These are phyloP conservation scores for Egretta garzetta DNA, from an alignment of 2,113 vertebrate genomes.

Conservation along the genomic window DNA sequence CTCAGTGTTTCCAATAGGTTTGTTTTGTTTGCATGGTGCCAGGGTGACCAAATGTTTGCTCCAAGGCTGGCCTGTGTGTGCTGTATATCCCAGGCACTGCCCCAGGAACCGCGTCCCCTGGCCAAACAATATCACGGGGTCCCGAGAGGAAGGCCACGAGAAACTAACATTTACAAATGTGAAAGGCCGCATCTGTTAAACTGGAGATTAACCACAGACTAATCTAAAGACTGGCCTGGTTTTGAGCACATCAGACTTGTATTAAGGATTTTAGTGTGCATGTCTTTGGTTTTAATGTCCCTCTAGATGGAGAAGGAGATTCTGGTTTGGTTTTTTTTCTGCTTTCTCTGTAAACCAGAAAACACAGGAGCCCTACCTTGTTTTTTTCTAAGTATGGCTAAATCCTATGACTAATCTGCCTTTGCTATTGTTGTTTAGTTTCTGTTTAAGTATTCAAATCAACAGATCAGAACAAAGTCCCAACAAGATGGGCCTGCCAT, in stretches of 20 bases:
- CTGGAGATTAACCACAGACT: neutral
- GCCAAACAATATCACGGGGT: neutral
- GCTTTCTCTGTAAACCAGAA: neutral
- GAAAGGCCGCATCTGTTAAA: neutral
- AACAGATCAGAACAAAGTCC: neutral
- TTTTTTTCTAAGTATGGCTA: neutral
- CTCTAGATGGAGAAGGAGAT: neutral
- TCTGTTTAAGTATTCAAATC: neutral
- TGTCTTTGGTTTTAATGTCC: neutral
- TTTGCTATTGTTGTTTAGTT: neutral
- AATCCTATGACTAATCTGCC: neutral
- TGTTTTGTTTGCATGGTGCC: neutral
- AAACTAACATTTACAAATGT: neutral
- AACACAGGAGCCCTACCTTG: neutral
- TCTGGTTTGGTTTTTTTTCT: neutral
- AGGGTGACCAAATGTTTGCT: neutral
- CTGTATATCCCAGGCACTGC: neutral
- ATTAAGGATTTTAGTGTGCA: neutral
- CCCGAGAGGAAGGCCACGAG: neutral
- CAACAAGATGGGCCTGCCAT: neutral
- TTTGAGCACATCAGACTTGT: neutral
- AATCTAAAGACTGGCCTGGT: neutral
- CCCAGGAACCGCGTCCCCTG: neutral
- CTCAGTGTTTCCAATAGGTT: neutral
- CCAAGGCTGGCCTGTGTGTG: neutral